A percentile compares a stretch with the other conserved stretches of the same genome.
These are phyloP conservation scores for Lutjanus erythropterus DNA, from an alignment of 2,113 vertebrate species.

Conservation along the genomic window DNA sequence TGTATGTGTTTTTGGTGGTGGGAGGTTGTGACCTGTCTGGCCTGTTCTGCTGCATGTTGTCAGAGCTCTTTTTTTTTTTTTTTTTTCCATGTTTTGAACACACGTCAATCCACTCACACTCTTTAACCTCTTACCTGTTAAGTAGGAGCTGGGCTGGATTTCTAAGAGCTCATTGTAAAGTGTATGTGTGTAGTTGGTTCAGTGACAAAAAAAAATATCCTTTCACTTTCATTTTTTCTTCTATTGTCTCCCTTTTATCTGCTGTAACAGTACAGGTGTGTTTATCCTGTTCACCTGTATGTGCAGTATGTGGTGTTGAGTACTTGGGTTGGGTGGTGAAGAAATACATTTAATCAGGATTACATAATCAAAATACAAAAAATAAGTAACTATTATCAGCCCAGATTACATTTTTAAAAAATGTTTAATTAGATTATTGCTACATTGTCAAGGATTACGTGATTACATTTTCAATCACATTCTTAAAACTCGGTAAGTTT, in stretches of 20 bases:
- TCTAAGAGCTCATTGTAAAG: neutral
- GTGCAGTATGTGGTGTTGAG: neutral
- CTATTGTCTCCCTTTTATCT: neutral
- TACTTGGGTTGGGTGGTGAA: too few relatives aligned
- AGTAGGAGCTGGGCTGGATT: neutral
- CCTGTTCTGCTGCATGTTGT: conserved; percentile 7
- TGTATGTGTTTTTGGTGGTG: conserved; percentile 2
- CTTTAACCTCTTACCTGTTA: neutral
- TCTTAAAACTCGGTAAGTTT: too few relatives aligned
- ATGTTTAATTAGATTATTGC: too few relatives aligned
- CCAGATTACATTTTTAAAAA: too few relatives aligned
- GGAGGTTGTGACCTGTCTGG: conserved; percentile 47
- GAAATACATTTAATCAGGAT: too few relatives aligned
- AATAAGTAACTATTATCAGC: too few relatives aligned
- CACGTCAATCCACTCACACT: neutral
- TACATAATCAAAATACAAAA: too few relatives aligned
- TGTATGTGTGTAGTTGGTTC: neutral
- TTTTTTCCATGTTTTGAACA: conserved; percentile 39
- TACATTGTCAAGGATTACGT: too few relatives aligned
- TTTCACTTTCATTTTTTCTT: neutral
- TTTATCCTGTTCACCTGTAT: neutral
- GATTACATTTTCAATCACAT: too few relatives aligned
- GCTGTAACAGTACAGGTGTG: too few relatives aligned
- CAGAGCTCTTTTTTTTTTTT: conserved; percentile 29
- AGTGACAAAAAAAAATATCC: neutral